These are phyloP conservation scores for Spea multiplicata DNA, from an alignment of 2,113 vertebrate genomes.

Conservation along the genomic window DNA sequence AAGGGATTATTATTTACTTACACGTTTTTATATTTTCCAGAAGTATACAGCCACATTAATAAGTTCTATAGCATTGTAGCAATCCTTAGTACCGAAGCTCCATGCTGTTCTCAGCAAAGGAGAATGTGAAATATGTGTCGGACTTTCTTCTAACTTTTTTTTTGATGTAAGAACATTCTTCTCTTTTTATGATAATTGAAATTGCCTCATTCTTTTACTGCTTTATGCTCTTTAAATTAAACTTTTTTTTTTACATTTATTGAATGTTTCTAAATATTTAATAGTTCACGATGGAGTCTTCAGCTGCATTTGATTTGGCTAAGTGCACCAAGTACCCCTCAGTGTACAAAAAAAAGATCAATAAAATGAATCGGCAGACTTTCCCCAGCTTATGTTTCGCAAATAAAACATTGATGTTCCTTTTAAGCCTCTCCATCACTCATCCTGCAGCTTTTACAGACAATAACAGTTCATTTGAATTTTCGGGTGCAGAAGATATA, in stretches of 20 bases:
- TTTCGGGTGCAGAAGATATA: conserved; percentile 96
- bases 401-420: conserved; percentile 99
- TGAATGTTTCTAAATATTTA: conserved; percentile 58
- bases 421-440: conserved; percentile 92
- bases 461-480: conserved; percentile 97
- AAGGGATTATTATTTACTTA: no score
- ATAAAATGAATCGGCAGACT: conserved; percentile 66
- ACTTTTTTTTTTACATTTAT: conserved; percentile 48
- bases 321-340: conserved; percentile 52
- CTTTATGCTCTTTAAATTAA: conserved; percentile 41
- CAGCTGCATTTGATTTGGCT: conserved; percentile 53
- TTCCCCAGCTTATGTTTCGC: conserved; percentile 87
- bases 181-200: conserved; percentile 38
- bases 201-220: conserved; percentile 32
- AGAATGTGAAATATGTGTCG: not conserved
- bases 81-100: not conserved
- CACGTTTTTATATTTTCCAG: no score
- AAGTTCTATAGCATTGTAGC: no score
- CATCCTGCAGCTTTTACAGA: conserved; percentile 89
- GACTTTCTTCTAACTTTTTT: conserved; percentile 8
- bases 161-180: conserved; percentile 12
- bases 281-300: conserved; percentile 43
- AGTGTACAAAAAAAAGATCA: conserved; percentile 53
- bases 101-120: not conserved
- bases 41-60: no score